phyloP scores from a whole-genome alignment of 2,113 vertebrate species.

The Malurus elegans region DNA sequence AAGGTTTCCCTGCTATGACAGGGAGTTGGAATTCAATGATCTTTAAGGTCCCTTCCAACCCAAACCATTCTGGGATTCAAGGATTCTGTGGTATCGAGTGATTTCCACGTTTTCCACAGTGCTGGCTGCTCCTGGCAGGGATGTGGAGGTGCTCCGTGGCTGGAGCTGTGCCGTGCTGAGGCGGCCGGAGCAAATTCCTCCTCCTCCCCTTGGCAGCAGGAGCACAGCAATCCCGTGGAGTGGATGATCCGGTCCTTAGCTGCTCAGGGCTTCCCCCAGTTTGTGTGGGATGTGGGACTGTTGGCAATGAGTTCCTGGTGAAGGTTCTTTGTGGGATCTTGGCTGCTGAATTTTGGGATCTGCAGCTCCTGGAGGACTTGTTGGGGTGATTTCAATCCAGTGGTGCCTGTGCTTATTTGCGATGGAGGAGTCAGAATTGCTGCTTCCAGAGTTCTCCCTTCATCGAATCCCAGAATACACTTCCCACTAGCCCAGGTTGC shows the following conservation, averaged over 20 bases:
- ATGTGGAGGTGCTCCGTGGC: background rate
- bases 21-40: background rate
- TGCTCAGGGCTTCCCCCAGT: background rate
- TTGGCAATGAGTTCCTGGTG: fast-evolving
- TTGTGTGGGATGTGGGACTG: background rate
- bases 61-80: too few relatives aligned
- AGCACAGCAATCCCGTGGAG: fast-evolving
- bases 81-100: background rate
- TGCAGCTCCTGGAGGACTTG: background rate
- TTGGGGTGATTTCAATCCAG: background rate
- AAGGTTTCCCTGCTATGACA: background rate
- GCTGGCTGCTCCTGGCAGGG: background rate
- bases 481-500: background rate
- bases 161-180: fast-evolving
- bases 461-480: background rate
- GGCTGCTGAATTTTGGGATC: background rate
- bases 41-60: background rate
- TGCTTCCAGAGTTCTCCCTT: background rate
- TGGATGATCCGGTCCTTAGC: background rate
- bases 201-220: background rate
- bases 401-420: background rate
- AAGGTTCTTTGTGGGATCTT: fast-evolving
- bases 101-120: fast-evolving
- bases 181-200: background rate
- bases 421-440: fast-evolving